Base-by-base conservation (phyloP, 2,888 invertebrate species). In the Hylaea fasciaria region DNA sequence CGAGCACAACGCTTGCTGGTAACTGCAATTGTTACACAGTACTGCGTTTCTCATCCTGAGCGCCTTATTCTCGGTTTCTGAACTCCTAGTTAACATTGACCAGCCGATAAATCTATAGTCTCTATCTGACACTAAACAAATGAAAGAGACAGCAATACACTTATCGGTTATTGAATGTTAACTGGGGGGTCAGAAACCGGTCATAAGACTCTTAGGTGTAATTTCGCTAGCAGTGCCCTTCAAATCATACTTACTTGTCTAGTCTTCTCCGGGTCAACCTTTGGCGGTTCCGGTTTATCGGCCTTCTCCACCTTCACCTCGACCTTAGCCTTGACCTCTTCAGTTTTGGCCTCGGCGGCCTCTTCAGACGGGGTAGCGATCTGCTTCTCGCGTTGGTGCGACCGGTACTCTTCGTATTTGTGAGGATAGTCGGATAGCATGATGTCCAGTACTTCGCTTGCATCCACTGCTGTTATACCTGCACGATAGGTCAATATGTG, bases 391-490 rank as follows among this genome's bases (percentile, higher is more conserved):
- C 82, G 92, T 82, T 95, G 94, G 73, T 95, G 94, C 68, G 95
- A 94, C 56, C 96, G 94, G 82, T 96, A 97, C 79, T 98, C 98
- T 84, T 98, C 97, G 82, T 98, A 99, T 80, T 98, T 98, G 64
- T 96, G 96, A 45, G 97, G 97, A 87, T 98, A 99, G 89, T 99
- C 99, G 35, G 96, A 95, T 70, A 96, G 95, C 98, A 99, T 98
- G 57, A 99, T 96, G 81, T 99, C 99, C 70, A 98, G 92, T 49
- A 99, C 97, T 85, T 99, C 99, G 49, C 97, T 96, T 64, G 97
- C 97, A 76, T 95, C 95, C 5, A 99, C 95, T 0, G 98, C 98
- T 1, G 98, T 98, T 69, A 98, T 91, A 68, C 97, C 95, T 95
- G 37, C 9, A 5, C 3, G 32, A 7, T 1, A 7, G 32, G 9